Evolutionary conservation across 92 coral and sea anemone genomes (phyloP), one percentile per base, ranked within the genome.

Genomic region (Paragorgia papillata): DNA sequence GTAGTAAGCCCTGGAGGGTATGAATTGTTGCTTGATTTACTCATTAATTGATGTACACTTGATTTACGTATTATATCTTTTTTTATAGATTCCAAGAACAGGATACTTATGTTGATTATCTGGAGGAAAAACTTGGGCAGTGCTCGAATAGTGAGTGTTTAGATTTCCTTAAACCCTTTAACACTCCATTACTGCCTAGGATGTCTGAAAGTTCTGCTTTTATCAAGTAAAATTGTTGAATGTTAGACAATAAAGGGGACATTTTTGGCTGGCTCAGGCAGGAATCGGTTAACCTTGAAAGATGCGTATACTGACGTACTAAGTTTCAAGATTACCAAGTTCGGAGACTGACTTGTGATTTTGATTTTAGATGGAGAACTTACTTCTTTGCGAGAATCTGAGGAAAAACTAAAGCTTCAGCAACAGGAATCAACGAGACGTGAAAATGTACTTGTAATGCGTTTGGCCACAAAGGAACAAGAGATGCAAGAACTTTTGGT

Each of bases 401-500:
- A 92, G 77, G 99, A 95, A 60, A 95, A 92, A 76, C 63, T 95
- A 26, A 95, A 95, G 60, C 97, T 91, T 24, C 99, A 95, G 50
- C 99, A 95, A 49, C 99, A 95, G 70, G 99, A 95, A 78, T 95
- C 99, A 8, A 95, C 99, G 56, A 87, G 99, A 73, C 87, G 99
- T 37, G 99, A 95, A 64, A 95, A 95, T 66, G 99, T 95, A 9
- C 87, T 95, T 55, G 99, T 95, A 61, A 95, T 95, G 99, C 85
- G 99, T 57, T 87, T 95, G 49, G 99, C 99, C 0, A 95, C 99
- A 29, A 95, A 95, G 85, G 99, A 95, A 69, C 99, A 95, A 66
- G 99, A 95, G 82, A 94, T 95, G 87, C 99, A 95, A 76, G 99
- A 95, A 54, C 87, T 95, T 57, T 82, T 95, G 99, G 99, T 95